Conservation (phyloP, 2,797 vertebrate genomes). For the Sarcoramphus papa region DNA sequence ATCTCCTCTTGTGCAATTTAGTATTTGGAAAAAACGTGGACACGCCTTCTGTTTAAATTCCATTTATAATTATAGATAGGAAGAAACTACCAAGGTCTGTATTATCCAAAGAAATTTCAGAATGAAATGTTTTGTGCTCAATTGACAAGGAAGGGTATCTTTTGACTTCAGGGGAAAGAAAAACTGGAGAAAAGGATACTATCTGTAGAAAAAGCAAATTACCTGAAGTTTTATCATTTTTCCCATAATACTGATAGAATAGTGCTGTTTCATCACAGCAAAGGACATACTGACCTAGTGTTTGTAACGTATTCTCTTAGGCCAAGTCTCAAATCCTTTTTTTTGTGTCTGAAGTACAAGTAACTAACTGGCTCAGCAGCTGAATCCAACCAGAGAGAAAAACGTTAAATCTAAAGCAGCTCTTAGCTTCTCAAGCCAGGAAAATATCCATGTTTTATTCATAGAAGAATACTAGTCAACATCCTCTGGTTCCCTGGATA, state of each 20-base stretch:
- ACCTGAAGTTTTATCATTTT: not conserved
- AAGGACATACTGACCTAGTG: not conserved
- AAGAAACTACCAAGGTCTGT: not conserved
- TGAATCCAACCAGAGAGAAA: not conserved
- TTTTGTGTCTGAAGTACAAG: not conserved
- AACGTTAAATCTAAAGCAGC: not conserved
- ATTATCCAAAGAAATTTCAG: not conserved
- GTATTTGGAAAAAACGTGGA: not conserved
- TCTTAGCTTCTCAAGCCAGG: conserved; percentile 35
- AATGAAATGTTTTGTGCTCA: not conserved
- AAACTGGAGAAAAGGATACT: not conserved
- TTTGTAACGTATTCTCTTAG: not conserved
- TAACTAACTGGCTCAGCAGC: not conserved
- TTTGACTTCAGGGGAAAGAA: not conserved
- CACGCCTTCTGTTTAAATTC: not conserved
- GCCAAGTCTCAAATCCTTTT: not conserved
- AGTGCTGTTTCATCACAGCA: not conserved
- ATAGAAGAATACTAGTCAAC: conserved; percentile 66
- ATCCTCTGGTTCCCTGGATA: conserved; percentile 71
- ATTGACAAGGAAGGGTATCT: not conserved
- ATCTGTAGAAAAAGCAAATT: not conserved
- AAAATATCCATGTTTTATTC: conserved; percentile 69
- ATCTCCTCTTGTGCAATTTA: not conserved
- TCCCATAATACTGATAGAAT: not conserved
- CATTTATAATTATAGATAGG: not conserved